Evolutionary conservation across 2,113 vertebrate genomes (phyloP).

Genomic region (Paracyprichromis sp.): DNA sequence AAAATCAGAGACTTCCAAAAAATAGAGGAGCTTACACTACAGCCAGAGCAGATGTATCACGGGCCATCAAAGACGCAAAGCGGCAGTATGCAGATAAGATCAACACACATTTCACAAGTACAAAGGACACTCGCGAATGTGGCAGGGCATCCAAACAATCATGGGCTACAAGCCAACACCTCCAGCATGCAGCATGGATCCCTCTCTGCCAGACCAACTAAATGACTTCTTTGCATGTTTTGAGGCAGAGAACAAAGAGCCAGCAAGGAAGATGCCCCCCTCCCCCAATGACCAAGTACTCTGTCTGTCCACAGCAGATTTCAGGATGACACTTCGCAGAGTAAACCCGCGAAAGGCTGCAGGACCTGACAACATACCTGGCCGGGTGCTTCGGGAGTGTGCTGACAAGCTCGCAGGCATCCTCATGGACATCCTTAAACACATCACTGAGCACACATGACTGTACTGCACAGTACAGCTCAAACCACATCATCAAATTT

Average conservation of each 20-base stretch:
- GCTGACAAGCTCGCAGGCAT: no score
- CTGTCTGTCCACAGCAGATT: fast-evolving
- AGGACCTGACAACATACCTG: no score
- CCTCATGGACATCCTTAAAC: no score
- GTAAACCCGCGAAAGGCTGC: fast-evolving
- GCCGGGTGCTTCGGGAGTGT: no score
- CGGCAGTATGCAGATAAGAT: not conserved
- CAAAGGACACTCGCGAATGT: fast-evolving
- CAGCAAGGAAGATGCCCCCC: not conserved
- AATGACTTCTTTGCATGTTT: not conserved
- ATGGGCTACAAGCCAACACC: not conserved
- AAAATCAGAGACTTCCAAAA: not conserved
- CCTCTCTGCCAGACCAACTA: not conserved
- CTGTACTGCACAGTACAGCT: no score
- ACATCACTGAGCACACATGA: no score
- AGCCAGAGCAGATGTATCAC: not conserved
- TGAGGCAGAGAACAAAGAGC: not conserved
- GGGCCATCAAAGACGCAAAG: fast-evolving
- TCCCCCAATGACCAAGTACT: no score
- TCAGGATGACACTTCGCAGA: no score
- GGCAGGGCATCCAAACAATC: not conserved
- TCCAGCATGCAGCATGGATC: not conserved
- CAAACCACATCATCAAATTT: no score
- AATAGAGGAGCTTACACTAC: not conserved
- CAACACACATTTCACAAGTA: not conserved